phyloP scores from a whole-genome alignment of 2,113 vertebrate genomes.

The Scopus umbretta region DNA sequence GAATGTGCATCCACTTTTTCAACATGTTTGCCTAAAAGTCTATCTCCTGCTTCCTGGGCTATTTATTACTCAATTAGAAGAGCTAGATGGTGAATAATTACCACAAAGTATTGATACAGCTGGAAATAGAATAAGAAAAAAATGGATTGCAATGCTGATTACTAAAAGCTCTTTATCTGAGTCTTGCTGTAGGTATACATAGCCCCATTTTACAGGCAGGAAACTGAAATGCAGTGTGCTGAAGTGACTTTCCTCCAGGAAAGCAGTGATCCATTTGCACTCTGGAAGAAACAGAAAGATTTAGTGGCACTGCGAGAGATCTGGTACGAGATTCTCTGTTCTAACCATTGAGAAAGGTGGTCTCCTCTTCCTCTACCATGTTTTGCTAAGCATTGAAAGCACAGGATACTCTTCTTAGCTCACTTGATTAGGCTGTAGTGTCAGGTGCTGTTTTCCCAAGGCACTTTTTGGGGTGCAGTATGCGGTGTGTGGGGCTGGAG shows the following conservation, averaged over 20 bases:
- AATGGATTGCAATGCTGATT: background rate
- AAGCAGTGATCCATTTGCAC: background rate
- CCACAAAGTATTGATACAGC: background rate
- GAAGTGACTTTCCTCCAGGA: background rate
- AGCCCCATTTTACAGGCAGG: background rate
- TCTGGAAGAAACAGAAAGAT: background rate
- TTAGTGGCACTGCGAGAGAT: background rate
- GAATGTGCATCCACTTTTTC: background rate
- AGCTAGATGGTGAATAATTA: constrained; percentile 25
- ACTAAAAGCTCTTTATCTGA: background rate
- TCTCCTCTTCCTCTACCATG: background rate
- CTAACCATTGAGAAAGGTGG: background rate
- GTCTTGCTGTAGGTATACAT: background rate
- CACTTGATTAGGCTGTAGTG: background rate
- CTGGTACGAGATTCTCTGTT: background rate
- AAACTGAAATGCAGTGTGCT: background rate
- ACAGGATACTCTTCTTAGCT: background rate
- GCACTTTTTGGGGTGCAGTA: background rate
- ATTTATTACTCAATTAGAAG: constrained; percentile 28
- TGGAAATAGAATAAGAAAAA: constrained; percentile 13
- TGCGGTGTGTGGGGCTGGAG: background rate
- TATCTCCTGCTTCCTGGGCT: background rate
- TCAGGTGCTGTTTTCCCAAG: background rate
- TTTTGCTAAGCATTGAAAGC: background rate
- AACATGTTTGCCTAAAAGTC: background rate